Evolutionary conservation across 2,113 vertebrate species (phyloP), one percentile per base, ranked within the genome.

Genomic region (Uria lomvia): DNA sequence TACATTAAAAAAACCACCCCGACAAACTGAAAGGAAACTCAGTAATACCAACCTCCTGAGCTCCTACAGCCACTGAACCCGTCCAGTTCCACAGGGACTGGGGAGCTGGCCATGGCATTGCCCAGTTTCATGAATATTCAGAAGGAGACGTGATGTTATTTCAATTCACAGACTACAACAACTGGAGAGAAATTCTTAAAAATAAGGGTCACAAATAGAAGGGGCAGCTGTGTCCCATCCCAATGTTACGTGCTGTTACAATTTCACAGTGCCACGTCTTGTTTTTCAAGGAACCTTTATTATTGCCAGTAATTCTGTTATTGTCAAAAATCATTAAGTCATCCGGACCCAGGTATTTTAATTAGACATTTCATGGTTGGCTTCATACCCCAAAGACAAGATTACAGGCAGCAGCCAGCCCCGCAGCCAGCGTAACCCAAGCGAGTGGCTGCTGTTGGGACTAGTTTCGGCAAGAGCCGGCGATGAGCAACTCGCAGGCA

Each of bases 181-280:
- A 50, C 0, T 34, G 14, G n/a, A 65, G 29, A 67, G 43, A 75
- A 81, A 86, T 15, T 62, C 19, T 59, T 49, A 29, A 47, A 80
- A 94, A 82, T 26, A 80, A 58, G 34, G 59, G 22, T 80, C 72
- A 34, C 15, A 67, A 55, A 45, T 11, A 38, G 4, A 78, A 63
- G 32, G 19, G 45, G 34, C 7, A 84, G 50, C 63, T 36, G 45
- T 29, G n/a, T 24, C 42, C 50, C 67, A 55, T 26, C 43, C 38
- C 5, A 5, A 8, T 7, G 4, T 24, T 9, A 34, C 0, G 1
- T 1, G 1, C 21, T 62, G 14, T 11, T 23, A 66, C 34, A n/a
- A 11, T n/a, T 45, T 23, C 34, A 24, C 43, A 68, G 49, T 13
- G 23, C 8, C 26, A 24, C n/a, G 40, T 55, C 60, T 50, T 55